Base-by-base conservation (phyloP, 2,888 invertebrate genomes). In the Argyresthia albistria region DNA sequence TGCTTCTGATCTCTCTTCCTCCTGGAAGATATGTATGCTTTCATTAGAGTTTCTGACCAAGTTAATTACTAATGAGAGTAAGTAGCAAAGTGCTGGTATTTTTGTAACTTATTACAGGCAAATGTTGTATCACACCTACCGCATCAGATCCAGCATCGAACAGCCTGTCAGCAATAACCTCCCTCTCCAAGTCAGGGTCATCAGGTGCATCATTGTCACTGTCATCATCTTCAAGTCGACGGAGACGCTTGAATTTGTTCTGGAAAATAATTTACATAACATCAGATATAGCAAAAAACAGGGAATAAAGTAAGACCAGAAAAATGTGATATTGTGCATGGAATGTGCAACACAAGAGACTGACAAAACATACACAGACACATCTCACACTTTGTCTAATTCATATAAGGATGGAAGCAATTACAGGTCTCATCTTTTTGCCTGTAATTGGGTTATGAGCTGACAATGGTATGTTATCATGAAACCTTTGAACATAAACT, bases 131-230 rank as follows among this genome's bases (percentile, higher is more conserved):
- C 6, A 25, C 57, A 89, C 90, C 89, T 88, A 93, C 94, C 77
- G 95, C 94, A 79, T 96, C 96, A 53, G 95, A 95, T 48, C 91
- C 93, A 35, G 89, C 90, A 61, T 93, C 93, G 77, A 97, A 97
- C 8, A 97, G 82, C 70, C 96, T 94, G 72, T 95, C 96, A 1
- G 96, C 97, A 63, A 97, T 96, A 9, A 94, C 94, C 68, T 97
- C 96, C 57, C 95, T 89, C 57, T 95, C 95, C 63, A 95, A 90
- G 35, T 92, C 92, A 52, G 93, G 93, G 61, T 93, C 93, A 68
- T 93, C 93, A 56, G 91, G 91, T 48, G 93, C 94, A 67, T 95
- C 95, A 62, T 93, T 95, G 63, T 97, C 96, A 68, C 96, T 96
- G 69, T 97, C 97, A 71, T 96, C 96, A 77, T 97, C 97, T 72